These are phyloP conservation scores for Mobula birostris DNA, from an alignment of 2,113 vertebrate genomes.

Conservation along the genomic window DNA sequence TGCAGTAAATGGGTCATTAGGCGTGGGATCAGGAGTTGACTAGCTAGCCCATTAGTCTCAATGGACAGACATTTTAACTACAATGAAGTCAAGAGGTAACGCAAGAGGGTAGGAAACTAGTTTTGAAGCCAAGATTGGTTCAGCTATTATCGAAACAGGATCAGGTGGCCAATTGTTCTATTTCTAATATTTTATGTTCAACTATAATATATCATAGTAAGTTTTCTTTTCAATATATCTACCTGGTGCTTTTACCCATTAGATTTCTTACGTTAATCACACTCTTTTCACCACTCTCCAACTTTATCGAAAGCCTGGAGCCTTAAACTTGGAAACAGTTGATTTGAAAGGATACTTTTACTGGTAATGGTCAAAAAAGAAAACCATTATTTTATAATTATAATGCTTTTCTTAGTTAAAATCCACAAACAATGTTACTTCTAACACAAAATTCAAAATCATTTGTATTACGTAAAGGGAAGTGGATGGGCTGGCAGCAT, in stretches of 20 bases:
- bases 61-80: no score
- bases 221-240: neutral
- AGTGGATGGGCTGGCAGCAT: neutral
- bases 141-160: no score
- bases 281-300: neutral
- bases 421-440: neutral
- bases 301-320: neutral
- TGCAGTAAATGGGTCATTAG: no score
- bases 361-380: no score
- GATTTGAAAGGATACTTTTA: neutral
- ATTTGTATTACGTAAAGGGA: neutral
- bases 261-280: neutral
- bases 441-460: neutral
- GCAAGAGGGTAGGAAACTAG: no score
- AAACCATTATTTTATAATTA: neutral
- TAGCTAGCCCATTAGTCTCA: no score
- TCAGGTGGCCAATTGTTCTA: no score
- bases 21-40: no score
- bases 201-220: neutral
- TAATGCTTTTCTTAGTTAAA: neutral
- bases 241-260: neutral
- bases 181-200: neutral
- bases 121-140: no score
- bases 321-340: neutral
- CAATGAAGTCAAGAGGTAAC: no score